These are phyloP conservation scores for Dryas iulia DNA, from an alignment of 1,140 invertebrate genomes.

Conservation along the genomic window DNA sequence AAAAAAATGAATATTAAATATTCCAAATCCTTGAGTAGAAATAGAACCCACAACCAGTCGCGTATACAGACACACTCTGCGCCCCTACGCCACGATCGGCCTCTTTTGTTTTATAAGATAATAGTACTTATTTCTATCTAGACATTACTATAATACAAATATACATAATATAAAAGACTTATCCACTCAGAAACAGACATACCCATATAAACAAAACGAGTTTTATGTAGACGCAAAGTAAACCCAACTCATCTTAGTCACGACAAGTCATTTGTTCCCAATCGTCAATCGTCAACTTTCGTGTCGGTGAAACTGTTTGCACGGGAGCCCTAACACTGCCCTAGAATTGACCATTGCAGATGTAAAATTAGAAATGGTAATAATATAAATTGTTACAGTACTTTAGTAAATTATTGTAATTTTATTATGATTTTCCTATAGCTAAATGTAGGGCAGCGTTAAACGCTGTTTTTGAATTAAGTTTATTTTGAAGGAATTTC, in stretches of 20 bases:
- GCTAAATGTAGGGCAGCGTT: no score
- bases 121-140: no score
- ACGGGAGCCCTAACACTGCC: slow-evolving; percentile 8
- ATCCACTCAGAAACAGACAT: not conserved
- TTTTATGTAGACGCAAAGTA: not conserved
- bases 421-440: no score
- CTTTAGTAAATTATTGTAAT: no score
- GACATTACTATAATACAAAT: not conserved
- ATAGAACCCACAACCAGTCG: no score
- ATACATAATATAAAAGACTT: not conserved
- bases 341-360: not conserved
- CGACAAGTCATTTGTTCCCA: slow-evolving; percentile 9
- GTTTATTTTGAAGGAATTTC: no score
- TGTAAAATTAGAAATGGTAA: not conserved
- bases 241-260: slow-evolving; percentile 11
- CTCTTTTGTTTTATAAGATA: no score
- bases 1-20: no score
- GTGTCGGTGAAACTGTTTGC: slow-evolving; percentile 46
- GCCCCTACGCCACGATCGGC: no score
- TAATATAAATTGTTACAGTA: not conserved
- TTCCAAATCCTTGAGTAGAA: no score
- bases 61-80: no score
- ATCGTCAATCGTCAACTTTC: slow-evolving; percentile 35
- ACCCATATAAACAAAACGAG: slow-evolving; percentile 3
- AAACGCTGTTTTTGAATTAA: no score